Conservation (phyloP, 2,113 vertebrate species). For the Columba livia region DNA sequence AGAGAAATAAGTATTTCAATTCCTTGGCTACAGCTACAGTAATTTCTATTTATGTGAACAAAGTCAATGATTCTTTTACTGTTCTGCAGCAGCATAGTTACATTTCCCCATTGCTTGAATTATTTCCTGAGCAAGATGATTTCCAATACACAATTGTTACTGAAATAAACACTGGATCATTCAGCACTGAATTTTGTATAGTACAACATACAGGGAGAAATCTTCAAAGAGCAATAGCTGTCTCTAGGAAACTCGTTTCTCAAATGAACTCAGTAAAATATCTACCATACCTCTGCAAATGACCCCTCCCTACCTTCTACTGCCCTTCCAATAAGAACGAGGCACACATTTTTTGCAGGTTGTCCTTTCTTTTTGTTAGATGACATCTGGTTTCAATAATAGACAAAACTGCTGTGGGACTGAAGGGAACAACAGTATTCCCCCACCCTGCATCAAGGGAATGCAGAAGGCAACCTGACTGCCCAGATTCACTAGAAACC, state of each 20-base stretch:
- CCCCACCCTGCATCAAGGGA: neutral
- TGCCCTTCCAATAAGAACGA: neutral
- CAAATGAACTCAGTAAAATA: neutral
- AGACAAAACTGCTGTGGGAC: neutral
- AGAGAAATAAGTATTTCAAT: neutral
- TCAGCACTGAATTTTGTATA: neutral
- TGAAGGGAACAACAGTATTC: neutral
- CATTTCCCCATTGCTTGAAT: neutral
- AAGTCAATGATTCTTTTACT: neutral
- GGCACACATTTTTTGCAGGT: accelerated
- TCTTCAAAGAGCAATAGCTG: neutral
- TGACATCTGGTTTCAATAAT: neutral
- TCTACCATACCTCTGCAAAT: neutral
- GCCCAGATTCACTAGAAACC: neutral
- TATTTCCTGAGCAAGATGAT: neutral
- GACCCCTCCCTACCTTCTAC: neutral
- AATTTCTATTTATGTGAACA: neutral
- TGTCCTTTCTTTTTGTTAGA: neutral
- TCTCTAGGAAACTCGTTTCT: neutral
- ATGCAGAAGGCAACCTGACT: neutral
- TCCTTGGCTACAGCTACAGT: neutral
- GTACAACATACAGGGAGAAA: neutral
- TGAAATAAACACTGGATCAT: neutral
- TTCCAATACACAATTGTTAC: neutral
- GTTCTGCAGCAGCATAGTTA: neutral